Evolutionary conservation across 2,113 vertebrate genomes (phyloP).

Genomic region (Pithys albifrons): DNA sequence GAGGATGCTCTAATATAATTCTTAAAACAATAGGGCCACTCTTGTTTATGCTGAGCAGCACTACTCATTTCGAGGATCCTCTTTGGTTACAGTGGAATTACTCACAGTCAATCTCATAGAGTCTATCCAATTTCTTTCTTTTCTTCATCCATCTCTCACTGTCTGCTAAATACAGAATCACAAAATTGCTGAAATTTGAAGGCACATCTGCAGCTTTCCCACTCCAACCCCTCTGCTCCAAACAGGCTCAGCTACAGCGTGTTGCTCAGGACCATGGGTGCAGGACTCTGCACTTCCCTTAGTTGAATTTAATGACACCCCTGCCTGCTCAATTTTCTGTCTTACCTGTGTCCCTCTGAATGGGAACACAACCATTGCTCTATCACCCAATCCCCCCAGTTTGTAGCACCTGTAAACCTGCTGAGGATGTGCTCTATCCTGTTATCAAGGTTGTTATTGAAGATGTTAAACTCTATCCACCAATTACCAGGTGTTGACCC

Average conservation of each 20-base stretch:
- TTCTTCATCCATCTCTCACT: neutral
- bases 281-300: neutral
- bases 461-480: neutral
- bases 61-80: neutral
- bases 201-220: neutral
- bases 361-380: neutral
- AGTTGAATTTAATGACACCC: neutral
- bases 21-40: neutral
- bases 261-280: neutral
- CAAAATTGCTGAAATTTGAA: neutral
- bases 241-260: neutral
- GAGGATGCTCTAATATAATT: neutral
- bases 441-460: neutral
- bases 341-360: neutral
- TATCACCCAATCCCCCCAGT: neutral
- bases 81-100: neutral
- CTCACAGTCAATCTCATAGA: neutral
- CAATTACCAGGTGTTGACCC: neutral
- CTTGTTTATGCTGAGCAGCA: neutral
- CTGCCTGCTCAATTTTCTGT: neutral
- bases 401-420: neutral
- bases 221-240: neutral
- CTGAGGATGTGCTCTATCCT: neutral
- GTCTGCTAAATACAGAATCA: neutral
- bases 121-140: neutral